Evolutionary conservation across 1,140 invertebrate species (phyloP), one percentile per base, ranked within the genome.

Genomic region (Lamellibrachia luymesi): DNA sequence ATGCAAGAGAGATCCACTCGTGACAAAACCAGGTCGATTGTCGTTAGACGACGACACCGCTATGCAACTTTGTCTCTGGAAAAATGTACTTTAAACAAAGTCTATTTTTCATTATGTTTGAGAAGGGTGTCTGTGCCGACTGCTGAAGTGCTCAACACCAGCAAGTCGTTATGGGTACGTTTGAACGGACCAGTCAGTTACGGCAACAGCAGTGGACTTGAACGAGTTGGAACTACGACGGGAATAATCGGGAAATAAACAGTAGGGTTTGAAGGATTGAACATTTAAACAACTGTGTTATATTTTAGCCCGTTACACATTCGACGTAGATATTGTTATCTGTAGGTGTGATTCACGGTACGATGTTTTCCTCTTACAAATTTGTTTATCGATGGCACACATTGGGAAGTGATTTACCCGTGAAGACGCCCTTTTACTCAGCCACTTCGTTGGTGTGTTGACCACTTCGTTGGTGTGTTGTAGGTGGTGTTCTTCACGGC

Each of bases 401-500:
- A 80, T 8, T 80, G 17, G 8, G 64, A 80, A 6, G 52, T 56
- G 52, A 80, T 10, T 80, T 80, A 80, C 7, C 64, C 5, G 64
- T 22, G 64, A 80, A 80, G 64, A 2, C 25, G 5, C 64, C 64
- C 1, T 80, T 80, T 6, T 80, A 80, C 64, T 80, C 64, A 80
- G 25, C 64, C 25, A 10, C 64, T 80, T 80, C 52, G 52, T 56
- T 6, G 17, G 6, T 56, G 6, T 56, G 52, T 56, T 56, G 52
- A 56, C 52, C 17, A 17, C 52, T 56, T 56, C 6, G 6, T 56
- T 91, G 6, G 13, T 25, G 27, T 22, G 64, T 80, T 80, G 64
- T 25, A 91, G 91, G 94, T 98, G 51, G 98, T 98, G 10, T 94
- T 93, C 90, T 38, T 99, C 91, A 99, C 98, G 5, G 98, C 99